Conservation (phyloP, 1,140 invertebrate species). For the Hetaerina americana region DNA sequence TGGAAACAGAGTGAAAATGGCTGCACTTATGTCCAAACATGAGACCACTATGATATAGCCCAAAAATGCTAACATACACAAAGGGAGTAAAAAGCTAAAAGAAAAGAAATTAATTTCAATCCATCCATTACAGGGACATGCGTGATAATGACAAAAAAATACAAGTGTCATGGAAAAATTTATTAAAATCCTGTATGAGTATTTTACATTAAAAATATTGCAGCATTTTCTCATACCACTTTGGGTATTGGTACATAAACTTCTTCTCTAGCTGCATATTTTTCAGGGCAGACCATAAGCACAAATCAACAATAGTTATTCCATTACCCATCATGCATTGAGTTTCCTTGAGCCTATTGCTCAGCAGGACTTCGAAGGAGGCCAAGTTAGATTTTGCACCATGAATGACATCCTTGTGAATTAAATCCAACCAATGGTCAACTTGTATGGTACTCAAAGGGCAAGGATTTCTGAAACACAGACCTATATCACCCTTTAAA, state of each 20-base stretch:
- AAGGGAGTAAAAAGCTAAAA: too few relatives aligned
- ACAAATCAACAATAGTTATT: not conserved
- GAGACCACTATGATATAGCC: too few relatives aligned
- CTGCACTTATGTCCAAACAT: too few relatives aligned
- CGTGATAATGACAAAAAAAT: too few relatives aligned
- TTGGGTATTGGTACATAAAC: not conserved
- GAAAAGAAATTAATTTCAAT: too few relatives aligned
- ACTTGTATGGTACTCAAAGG: slow-evolving; percentile 29
- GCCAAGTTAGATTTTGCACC: not conserved
- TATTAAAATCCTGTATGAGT: too few relatives aligned
- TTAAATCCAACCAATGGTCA: slow-evolving; percentile 36
- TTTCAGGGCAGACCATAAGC: not conserved
- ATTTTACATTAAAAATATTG: not conserved
- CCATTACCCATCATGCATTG: not conserved
- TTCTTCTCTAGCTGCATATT: not conserved
- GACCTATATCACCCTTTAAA: slow-evolving; percentile 24
- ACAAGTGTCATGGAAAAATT: too few relatives aligned
- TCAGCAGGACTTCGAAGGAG: not conserved
- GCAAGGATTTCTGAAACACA: slow-evolving; percentile 29
- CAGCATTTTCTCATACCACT: not conserved
- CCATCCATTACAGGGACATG: too few relatives aligned
- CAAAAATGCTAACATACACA: too few relatives aligned
- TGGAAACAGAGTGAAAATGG: too few relatives aligned
- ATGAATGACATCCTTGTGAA: slow-evolving; percentile 17
- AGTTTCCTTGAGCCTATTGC: not conserved